Evolutionary conservation across 2,113 vertebrate species (phyloP).

Genomic region (Bubo scandiacus): DNA sequence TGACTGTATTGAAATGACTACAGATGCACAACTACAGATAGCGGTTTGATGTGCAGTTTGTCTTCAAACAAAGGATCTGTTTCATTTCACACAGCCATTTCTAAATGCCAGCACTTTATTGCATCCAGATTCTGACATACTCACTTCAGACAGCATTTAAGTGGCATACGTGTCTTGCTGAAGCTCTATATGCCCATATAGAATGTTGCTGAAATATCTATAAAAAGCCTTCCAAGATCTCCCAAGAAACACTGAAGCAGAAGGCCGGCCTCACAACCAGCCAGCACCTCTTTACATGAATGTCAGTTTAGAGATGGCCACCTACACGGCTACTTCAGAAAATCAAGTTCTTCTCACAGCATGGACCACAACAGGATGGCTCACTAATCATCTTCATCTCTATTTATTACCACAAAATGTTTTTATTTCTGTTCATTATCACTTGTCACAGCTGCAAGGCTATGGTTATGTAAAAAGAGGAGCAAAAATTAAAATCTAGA

Average conservation of each 20-base stretch:
- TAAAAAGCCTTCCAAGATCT: background rate
- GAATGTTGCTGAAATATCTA: background rate
- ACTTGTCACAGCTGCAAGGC: background rate
- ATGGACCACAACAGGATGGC: background rate
- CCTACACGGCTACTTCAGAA: background rate
- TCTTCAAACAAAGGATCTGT: background rate
- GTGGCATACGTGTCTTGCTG: background rate
- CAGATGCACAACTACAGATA: background rate
- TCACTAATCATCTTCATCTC: background rate
- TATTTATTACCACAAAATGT: background rate
- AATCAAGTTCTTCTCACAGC: background rate
- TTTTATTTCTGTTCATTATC: background rate
- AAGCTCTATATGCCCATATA: background rate
- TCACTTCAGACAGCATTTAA: background rate
- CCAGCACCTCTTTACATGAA: background rate
- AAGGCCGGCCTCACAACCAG: background rate
- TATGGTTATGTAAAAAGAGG: accelerated
- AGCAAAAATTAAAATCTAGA: background rate
- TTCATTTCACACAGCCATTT: background rate
- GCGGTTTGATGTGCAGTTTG: background rate
- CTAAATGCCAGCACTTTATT: background rate
- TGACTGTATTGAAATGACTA: background rate
- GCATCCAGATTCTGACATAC: background rate
- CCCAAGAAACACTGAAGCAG: background rate
- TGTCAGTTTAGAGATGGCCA: background rate